A percentile compares a stretch with the other conserved stretches of the same genome.
Conservation (phyloP, 2,888 invertebrate genomes). For the Neoascia interrupta region DNA sequence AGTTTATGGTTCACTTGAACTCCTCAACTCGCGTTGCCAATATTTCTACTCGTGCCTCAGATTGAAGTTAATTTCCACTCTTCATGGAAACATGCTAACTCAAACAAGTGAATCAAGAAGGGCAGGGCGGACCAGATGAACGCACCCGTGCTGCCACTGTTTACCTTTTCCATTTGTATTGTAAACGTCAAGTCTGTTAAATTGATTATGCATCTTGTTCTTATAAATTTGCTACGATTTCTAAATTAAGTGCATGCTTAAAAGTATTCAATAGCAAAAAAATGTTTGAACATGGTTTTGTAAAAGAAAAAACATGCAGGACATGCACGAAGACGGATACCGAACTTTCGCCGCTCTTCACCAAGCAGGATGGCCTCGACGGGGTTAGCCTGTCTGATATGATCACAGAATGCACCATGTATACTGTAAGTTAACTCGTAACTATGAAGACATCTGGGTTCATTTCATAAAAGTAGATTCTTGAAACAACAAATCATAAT, state of each 20-base stretch:
- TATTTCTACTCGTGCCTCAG: too few species aligned
- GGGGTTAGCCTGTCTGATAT: slow-evolving; percentile 71
- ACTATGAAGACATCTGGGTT: too few species aligned
- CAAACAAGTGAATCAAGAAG: too few species aligned
- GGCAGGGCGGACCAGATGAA: too few species aligned
- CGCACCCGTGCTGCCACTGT: too few species aligned
- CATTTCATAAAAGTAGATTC: too few species aligned
- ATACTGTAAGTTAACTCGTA: slow-evolving; percentile 67
- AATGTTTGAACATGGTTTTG: slow-evolving; percentile 33
- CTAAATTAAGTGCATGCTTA: neutral
- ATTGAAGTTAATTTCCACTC: neutral
- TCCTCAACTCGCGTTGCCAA: too few species aligned
- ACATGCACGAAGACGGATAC: slow-evolving; percentile 33
- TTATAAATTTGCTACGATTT: neutral
- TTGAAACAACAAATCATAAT: too few species aligned
- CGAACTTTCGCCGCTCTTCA: slow-evolving; percentile 72
- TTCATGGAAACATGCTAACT: neutral
- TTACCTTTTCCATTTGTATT: too few species aligned
- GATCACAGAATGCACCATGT: slow-evolving; percentile 72
- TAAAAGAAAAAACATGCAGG: slow-evolving; percentile 49
- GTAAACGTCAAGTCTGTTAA: slow-evolving; percentile 7
- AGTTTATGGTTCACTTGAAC: too few species aligned
- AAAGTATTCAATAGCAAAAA: neutral
- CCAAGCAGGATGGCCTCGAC: slow-evolving; percentile 52
- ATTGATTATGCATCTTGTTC: slow-evolving; percentile 9